Conservation (phyloP, 2,113 vertebrate species). For the Cettia cetti region DNA sequence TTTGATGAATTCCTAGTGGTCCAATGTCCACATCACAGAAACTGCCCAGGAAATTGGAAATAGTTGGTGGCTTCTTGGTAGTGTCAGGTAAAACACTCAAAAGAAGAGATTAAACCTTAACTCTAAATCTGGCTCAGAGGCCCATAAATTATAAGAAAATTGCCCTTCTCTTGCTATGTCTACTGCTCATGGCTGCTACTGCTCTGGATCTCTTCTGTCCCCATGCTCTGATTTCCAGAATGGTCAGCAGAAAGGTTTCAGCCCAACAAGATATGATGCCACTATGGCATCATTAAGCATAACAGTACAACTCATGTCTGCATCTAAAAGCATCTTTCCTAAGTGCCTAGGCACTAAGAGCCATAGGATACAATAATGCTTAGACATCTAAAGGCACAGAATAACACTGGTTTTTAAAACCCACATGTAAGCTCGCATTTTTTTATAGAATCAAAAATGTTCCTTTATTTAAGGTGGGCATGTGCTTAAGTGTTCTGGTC, state of each 20-base stretch:
- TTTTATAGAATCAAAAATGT: background rate
- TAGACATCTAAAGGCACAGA: background rate
- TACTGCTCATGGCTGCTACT: background rate
- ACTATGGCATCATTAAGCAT: background rate
- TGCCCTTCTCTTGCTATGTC: background rate
- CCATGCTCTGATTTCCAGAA: background rate
- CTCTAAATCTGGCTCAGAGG: background rate
- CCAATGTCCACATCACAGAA: background rate
- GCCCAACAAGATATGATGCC: background rate
- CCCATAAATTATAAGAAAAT: background rate
- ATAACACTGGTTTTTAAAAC: background rate
- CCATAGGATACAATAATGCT: background rate
- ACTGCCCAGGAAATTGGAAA: background rate
- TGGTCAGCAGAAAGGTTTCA: background rate
- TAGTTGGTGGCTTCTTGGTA: background rate
- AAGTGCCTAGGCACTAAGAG: background rate
- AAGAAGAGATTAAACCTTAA: background rate
- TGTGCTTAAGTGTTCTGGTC: background rate
- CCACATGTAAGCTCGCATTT: background rate
- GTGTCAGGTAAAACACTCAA: background rate
- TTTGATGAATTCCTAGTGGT: background rate
- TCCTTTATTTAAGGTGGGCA: background rate
- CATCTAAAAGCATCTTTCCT: background rate
- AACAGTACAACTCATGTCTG: background rate
- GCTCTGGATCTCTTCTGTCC: background rate